Conservation (phyloP, 2,797 vertebrate species). For the Mustela erminea region DNA sequence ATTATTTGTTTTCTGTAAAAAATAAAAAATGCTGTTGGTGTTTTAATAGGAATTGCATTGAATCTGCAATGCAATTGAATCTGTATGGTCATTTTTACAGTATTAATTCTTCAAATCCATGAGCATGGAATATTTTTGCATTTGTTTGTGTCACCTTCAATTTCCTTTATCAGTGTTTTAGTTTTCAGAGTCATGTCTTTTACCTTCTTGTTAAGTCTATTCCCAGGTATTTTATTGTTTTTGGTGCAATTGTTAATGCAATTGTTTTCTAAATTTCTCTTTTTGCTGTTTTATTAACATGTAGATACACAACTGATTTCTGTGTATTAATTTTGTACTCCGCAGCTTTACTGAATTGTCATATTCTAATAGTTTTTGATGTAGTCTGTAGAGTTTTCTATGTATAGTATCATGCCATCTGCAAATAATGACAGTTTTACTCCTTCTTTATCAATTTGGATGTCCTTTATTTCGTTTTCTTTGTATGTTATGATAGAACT, state of each 20-base stretch:
- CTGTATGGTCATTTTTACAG: not conserved
- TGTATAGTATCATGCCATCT: not conserved
- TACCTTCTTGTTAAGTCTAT: not conserved
- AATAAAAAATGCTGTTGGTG: not conserved
- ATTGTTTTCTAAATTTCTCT: not conserved
- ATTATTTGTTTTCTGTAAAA: not conserved
- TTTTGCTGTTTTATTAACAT: not conserved
- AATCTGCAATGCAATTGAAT: not conserved
- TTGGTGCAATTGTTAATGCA: not conserved
- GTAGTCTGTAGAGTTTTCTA: not conserved
- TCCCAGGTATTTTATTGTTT: not conserved
- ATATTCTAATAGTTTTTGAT: not conserved
- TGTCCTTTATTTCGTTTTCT: not conserved
- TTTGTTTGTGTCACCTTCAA: not conserved
- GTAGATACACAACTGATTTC: not conserved
- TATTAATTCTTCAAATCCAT: not conserved
- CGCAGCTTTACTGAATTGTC: not conserved
- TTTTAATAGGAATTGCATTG: not conserved
- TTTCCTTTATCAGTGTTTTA: not conserved
- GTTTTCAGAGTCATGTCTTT: not conserved
- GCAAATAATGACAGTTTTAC: not conserved
- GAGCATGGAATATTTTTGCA: not conserved
- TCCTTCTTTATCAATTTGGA: not conserved
- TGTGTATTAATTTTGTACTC: not conserved
- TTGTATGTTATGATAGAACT: not conserved